phyloP scores from a whole-genome alignment of 2,113 vertebrate genomes.

The Sisor rabdophorus region DNA sequence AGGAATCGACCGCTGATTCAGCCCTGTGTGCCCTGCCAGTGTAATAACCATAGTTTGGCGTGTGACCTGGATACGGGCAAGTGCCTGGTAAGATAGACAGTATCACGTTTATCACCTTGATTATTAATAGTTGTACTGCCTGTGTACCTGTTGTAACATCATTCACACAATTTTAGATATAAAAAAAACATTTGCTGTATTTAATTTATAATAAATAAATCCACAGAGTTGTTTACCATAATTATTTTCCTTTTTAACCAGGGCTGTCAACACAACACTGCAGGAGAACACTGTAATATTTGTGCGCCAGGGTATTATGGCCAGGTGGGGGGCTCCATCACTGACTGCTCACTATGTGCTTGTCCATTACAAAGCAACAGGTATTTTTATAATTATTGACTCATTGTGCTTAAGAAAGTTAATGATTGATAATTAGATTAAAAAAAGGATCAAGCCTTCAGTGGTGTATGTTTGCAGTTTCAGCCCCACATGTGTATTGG shows the following conservation, averaged over 20 bases:
- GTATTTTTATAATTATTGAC: too few relatives aligned
- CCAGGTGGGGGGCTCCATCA: conserved; percentile 71
- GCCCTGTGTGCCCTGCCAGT: conserved; percentile 81
- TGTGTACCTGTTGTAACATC: neutral
- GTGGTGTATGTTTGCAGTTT: conserved; percentile 72
- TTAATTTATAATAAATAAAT: neutral
- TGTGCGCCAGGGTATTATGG: conserved; percentile 84
- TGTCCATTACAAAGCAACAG: conserved; percentile 80
- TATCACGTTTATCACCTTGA: neutral
- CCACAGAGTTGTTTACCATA: neutral
- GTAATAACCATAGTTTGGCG: conserved; percentile 82
- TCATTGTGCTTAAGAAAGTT: neutral
- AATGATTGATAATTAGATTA: neutral
- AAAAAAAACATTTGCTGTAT: too few relatives aligned
- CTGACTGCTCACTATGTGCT: conserved; percentile 83
- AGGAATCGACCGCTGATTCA: conserved; percentile 49
- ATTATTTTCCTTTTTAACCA: too few relatives aligned
- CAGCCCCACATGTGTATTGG: conserved; percentile 81
- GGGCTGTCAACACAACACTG: conserved; percentile 83
- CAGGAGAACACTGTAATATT: conserved; percentile 73
- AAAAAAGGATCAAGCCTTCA: conserved; percentile 1
- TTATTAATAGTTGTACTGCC: neutral
- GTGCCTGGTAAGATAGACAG: conserved; percentile 74
- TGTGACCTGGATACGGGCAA: conserved; percentile 80
- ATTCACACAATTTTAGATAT: neutral